These are phyloP conservation scores for Cantharis rufa DNA, from an alignment of 2,888 invertebrate genomes.

Conservation along the genomic window DNA sequence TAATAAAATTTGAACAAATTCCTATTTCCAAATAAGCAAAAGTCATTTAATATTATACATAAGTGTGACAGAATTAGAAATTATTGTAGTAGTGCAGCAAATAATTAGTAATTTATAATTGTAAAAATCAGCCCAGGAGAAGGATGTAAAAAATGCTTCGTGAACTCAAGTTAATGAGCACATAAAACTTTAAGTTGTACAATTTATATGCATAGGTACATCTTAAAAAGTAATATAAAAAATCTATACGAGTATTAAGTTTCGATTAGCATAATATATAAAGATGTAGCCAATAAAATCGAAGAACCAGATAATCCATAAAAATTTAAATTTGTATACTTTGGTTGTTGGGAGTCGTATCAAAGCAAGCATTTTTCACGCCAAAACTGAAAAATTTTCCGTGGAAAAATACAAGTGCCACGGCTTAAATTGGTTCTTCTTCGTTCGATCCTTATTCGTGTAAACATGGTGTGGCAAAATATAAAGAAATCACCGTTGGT, in stretches of 20 bases:
- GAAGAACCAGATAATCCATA: background rate
- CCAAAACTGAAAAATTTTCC: background rate
- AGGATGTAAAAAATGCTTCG: background rate
- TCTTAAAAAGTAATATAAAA: background rate
- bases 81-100: background rate
- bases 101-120: background rate
- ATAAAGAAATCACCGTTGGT: background rate
- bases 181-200: conserved; percentile 41
- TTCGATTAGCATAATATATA: background rate
- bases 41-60: background rate
- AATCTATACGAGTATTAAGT: background rate
- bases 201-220: background rate
- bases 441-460: too few species aligned
- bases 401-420: too few species aligned
- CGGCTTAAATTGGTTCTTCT: too few species aligned
- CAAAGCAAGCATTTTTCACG: background rate
- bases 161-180: conserved; percentile 22
- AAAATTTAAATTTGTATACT: background rate
- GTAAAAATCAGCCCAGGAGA: background rate
- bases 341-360: background rate
- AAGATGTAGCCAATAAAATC: background rate
- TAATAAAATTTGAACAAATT: too few species aligned
- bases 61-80: background rate
- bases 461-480: too few species aligned
- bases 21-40: background rate